Evolutionary conservation across 1,140 invertebrate species (phyloP), one percentile per base, ranked within the genome.

Genomic region (Zaprionus gabonicus): DNA sequence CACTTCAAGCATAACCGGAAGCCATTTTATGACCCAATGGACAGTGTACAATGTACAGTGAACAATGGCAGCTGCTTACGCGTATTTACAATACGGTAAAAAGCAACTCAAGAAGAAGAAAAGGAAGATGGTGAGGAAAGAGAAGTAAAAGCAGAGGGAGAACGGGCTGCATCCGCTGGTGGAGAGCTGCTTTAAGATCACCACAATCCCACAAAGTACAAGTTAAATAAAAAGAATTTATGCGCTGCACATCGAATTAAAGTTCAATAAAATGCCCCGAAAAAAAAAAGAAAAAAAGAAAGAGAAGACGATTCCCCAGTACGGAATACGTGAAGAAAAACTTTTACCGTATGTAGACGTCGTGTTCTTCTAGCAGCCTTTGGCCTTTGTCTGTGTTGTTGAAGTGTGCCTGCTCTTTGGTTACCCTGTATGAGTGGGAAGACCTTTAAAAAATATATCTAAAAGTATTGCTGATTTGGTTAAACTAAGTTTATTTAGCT

Each of bases 1-100:
- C 66, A 82, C 91, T 91, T 92, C 75, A 92, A 92, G 91, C 88
- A 88, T 86, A 91, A 82, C 91, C 91, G 79, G 86, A 92, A 91
- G 91, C 83, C 81, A 91, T 91, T 91, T 91, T 91, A 92, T 91
- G 81, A 92, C 77, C 85, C 78, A 90, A 79, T 84, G 88, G 84
- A 88, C 83, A 91, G 81, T 76, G 71, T 78, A 76, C 60, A 62
- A 51, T 55, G 70, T 34, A 70, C 65, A 75, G 51, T 36, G n/a
- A 51, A 51, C 46, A 51, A 51, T 51, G 46, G 20, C 74, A 67
- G 75, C 75, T 77, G 68, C 69, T 72, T 72, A 67, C 63, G 69
- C 70, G 46, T 73, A 73, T 77, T 73, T 64, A 77, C 70, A 77
- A 73, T 68, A 63, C 41, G 51, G 17, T 51, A 51, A 73, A 55